phyloP scores from a whole-genome alignment of 92 coral and sea anemone genomes.

The Parazoanthus darwini region DNA sequence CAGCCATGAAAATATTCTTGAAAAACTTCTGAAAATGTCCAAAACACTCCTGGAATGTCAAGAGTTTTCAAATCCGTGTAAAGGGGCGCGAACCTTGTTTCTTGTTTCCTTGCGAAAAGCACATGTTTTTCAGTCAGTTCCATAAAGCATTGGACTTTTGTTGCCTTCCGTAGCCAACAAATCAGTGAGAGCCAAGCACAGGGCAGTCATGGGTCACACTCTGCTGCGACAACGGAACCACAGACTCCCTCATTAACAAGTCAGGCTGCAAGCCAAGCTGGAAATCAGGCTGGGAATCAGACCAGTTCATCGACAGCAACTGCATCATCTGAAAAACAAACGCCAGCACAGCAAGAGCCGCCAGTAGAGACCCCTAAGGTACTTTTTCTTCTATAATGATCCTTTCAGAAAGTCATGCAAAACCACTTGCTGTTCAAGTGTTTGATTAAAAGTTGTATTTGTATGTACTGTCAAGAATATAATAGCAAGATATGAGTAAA shows the following conservation, averaged over 20 bases:
- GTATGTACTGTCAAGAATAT: neutral
- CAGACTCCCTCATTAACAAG: slow-evolving; percentile 19
- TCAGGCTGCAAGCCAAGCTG: slow-evolving; percentile 2
- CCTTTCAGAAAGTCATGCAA: neutral
- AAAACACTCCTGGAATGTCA: too few relatives aligned
- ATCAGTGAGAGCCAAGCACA: slow-evolving; percentile 39
- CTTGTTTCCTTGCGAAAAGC: neutral
- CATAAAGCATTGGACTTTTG: neutral
- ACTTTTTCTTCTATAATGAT: neutral
- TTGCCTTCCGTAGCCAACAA: slow-evolving; percentile 13
- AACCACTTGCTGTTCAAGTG: neutral
- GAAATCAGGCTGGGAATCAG: neutral
- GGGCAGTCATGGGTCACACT: slow-evolving; percentile 32
- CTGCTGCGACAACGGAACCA: slow-evolving; percentile 18
- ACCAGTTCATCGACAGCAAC: slow-evolving; percentile 12
- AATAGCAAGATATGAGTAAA: too few relatives aligned
- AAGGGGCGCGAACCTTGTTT: neutral
- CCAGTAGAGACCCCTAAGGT: slow-evolving; percentile 36
- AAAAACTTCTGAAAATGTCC: neutral
- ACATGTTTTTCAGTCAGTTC: too few relatives aligned
- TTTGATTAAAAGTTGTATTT: neutral
- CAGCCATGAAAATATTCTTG: neutral
- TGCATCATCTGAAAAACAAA: slow-evolving; percentile 40
- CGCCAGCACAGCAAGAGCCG: slow-evolving; percentile 15
- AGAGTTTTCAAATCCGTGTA: too few relatives aligned